Evolutionary conservation across 2,888 invertebrate genomes (phyloP), one percentile per base, ranked within the genome.

Genomic region (Macrophya annulata): DNA sequence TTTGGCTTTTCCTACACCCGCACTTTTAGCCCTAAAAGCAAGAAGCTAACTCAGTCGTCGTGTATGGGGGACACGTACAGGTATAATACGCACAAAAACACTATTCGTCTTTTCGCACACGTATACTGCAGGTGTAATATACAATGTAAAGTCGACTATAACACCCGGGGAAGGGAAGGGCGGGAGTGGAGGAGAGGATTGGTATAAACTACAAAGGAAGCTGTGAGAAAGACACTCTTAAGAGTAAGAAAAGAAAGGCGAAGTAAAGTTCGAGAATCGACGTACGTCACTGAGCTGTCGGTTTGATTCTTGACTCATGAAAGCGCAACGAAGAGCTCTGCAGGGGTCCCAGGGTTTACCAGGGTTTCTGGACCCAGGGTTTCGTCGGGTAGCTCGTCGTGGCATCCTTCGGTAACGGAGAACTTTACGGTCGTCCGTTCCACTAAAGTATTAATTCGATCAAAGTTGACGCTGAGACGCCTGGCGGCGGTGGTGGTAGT

Each of bases 401-500:
- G 83, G 71, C 71, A 83, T 83, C 71, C 83, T 45, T 71, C 45
- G 31, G 83, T 31, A n/a, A 31, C 40, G 62, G 25, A 77, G 77
- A 83, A 83, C 83, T 83, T 71, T 71, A 83, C 83, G 71, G 83
- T 68, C 83, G 68, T 83, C 83, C 71, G 83, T 48, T 83, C 71
- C 83, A 83, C 83, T 71, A 83, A 83, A 83, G 83, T 68, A 83
- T 83, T 83, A 83, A 83, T 83, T 83, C 71, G 83, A 83, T 83
- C 83, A 83, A 71, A 65, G 83, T 83, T 83, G 83, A 83, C 83
- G 71, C 83, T 68, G 48, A 37, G 83, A 68, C 83, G 83, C 83
- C 71, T 83, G 68, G 83, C 83, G 83, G 40, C 25, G 65, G 15
- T 12, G 79, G 37, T 15, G 25, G n/a, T n/a, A 5, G 45, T 25